Evolutionary conservation across 1,140 invertebrate species (phyloP), one percentile per base, ranked within the genome.

Genomic region (Coptotermes formosanus): DNA sequence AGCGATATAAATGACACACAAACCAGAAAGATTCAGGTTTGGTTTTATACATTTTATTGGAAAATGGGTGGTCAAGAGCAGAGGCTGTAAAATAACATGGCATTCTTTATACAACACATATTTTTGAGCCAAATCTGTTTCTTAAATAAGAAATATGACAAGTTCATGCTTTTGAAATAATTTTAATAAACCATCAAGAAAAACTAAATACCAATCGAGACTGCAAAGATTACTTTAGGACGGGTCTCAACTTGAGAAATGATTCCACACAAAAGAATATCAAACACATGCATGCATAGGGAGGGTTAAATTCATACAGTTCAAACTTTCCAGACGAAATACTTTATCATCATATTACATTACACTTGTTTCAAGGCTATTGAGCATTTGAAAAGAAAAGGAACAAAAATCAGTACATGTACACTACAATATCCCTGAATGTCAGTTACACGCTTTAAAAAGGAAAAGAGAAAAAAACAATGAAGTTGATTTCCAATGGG

Each of bases 381-480:
- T 75, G 64, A 75, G 64, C 64, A 75, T 75, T 55, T 30, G n/a
- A 75, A 75, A 75, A 75, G n/a, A 75, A 75, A 75, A 75, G 64
- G 64, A 75, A 75, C 64, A 75, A 75, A 75, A 75, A 75, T 75
- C n/a, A 75, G n/a, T 30, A 75, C 64, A 75, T 75, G n/a, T 75
- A 75, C 64, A 75, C 64, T 75, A 75, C 25, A 75, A 75, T 75
- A 75, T 75, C 64, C 64, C 64, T 75, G 64, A 75, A 75, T 75
- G n/a, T 75, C 64, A 75, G 64, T 75, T 75, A 75, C n/a, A 30
- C 30, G 64, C 25, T n/a, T 75, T 30, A 25, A 11, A 59, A 75
- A 75, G 59, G 19, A 64, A 64, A 64, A 64, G 6, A 64, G 59
- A 64, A 64, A 75, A 75, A 75, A 75, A 25, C n/a, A 75, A 75